These are phyloP conservation scores for Umimayanthus kanabou DNA, from an alignment of 92 coral and sea anemone genomes.

Conservation along the genomic window DNA sequence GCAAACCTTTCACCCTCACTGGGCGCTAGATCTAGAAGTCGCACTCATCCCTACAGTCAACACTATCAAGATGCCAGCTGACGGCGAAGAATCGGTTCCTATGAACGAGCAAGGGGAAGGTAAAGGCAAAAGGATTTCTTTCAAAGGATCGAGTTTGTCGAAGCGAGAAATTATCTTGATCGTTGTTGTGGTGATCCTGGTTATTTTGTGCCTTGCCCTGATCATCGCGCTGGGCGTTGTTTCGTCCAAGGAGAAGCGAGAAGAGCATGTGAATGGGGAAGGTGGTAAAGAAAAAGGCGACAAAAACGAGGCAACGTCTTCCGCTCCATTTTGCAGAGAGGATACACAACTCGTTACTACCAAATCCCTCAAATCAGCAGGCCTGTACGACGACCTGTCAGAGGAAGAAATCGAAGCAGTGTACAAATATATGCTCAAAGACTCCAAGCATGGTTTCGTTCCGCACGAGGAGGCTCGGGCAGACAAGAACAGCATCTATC, in stretches of 20 bases:
- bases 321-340: slow-evolving; percentile 29
- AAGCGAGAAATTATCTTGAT: slow-evolving; percentile 20
- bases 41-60: neutral
- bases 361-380: slow-evolving; percentile 21
- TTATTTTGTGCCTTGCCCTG: slow-evolving; percentile 9
- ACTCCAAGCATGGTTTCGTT: neutral
- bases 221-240: slow-evolving; percentile 32
- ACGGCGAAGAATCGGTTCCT: slow-evolving; percentile 18
- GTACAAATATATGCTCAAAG: slow-evolving; percentile 15
- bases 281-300: neutral
- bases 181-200: neutral
- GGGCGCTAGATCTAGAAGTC: neutral
- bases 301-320: neutral
- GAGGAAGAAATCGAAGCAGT: slow-evolving; percentile 27
- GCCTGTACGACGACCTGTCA: slow-evolving; percentile 26
- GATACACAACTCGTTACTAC: slow-evolving; percentile 14
- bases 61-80: neutral
- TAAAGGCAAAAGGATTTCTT: neutral
- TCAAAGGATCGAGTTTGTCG: neutral
- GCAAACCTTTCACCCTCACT: too few species aligned
- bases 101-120: slow-evolving; percentile 29
- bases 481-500: slow-evolving; percentile 30
- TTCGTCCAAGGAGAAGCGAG: neutral
- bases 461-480: slow-evolving; percentile 31
- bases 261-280: neutral